Evolutionary conservation across 2,113 vertebrate species (phyloP), one percentile per base, ranked within the genome.

Genomic region (Melanocharis versteri): DNA sequence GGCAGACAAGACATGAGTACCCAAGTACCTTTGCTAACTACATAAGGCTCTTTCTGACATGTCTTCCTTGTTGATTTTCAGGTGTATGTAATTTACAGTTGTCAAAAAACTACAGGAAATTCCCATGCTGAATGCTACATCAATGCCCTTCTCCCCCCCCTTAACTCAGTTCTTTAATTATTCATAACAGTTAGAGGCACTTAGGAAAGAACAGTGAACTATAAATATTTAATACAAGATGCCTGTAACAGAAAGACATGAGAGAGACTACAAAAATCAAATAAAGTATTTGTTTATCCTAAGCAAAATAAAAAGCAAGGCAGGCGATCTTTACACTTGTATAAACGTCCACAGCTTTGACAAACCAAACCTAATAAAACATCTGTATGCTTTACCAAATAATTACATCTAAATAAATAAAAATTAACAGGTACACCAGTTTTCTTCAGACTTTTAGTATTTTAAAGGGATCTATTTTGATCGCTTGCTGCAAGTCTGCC

Each of bases 191-290:
- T 90, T 90, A 92, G 53, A 86, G 81, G 90, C 94, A 95, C 94
- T 96, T 96, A 92, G 89, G 93, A 93, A 95, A 80, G 58, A 96
- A 94, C 69, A 93, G 85, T 28, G 93, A 96, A 40, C 33, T 76
- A 90, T 96, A 88, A 97, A 97, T 95, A 92, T 96, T 94, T 96
- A 90, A 96, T 90, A 91, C 10, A 58, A 75, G 71, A 83, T 68
- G 86, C 58, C 27, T 91, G n/a, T 68, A 90, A 91, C 11, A 96
- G 62, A 94, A 68, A 66, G 44, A 88, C 65, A 65, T 31, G 21
- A 92, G 53, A 96, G 26, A 75, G 19, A 50, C 45, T 42, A 77
- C 81, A 82, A 89, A 87, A 91, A 76, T 54, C 64, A 87, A 87
- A 73, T 45, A 54, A 56, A 40, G 19, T 18, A 78, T 80, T 80